phyloP scores from a whole-genome alignment of 2,113 vertebrate genomes.

The Tichodroma muraria region DNA sequence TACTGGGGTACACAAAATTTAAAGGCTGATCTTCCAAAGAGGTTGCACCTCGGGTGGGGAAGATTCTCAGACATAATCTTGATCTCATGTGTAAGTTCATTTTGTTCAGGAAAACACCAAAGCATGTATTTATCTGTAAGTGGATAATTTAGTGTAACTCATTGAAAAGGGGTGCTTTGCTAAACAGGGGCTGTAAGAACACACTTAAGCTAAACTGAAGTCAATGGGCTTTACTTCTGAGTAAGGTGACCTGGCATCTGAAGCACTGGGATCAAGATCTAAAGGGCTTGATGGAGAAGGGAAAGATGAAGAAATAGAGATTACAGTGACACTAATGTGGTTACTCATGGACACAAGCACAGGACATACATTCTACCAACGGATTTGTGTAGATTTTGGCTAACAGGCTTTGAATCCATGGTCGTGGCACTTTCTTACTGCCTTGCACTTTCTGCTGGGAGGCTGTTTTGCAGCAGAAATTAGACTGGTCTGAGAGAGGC shows the following conservation, averaged over 20 bases:
- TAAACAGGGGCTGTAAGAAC: background rate
- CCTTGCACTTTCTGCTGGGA: background rate
- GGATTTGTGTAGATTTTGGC: background rate
- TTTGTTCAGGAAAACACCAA: background rate
- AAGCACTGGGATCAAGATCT: background rate
- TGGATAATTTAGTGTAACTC: background rate
- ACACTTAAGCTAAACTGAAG: background rate
- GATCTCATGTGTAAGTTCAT: background rate
- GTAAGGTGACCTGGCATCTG: background rate
- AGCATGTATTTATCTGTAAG: background rate
- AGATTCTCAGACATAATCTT: background rate
- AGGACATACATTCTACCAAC: background rate
- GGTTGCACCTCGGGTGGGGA: background rate
- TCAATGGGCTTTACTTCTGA: background rate
- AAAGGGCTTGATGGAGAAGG: background rate
- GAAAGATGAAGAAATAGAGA: background rate
- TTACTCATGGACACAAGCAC: background rate
- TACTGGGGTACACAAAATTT: background rate
- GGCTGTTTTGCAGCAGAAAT: background rate
- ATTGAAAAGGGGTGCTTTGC: background rate
- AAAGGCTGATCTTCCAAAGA: background rate
- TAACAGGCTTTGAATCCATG: background rate
- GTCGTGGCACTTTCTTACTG: fast-evolving
- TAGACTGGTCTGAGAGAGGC: background rate
- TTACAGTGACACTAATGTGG: background rate